phyloP scores from a whole-genome alignment of 1,140 invertebrate species.

The Ericerus pela region DNA sequence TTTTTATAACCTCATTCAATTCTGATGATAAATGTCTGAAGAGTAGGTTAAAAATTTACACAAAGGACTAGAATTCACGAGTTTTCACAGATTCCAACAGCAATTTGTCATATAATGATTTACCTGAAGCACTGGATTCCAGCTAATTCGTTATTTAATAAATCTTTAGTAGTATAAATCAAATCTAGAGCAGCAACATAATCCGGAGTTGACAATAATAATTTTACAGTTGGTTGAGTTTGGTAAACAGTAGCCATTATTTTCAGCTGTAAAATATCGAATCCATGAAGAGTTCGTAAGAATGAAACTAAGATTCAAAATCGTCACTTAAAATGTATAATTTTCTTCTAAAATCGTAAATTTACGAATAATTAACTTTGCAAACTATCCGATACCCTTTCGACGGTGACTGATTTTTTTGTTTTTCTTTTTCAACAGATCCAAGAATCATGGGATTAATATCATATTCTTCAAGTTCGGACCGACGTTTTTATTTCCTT shows the following conservation, averaged over 20 bases:
- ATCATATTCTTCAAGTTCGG: no score
- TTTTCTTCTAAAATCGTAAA: not conserved
- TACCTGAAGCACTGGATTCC: conserved; percentile 81
- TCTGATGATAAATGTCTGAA: conserved; percentile 91
- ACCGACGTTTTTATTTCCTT: no score
- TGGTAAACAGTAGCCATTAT: conserved; percentile 91
- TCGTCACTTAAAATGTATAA: not conserved
- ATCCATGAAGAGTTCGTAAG: not conserved
- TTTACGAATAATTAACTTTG: no score
- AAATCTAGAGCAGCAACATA: conserved; percentile 95
- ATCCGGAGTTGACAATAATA: conserved; percentile 85
- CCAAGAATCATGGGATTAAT: no score
- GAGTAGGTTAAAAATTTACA: conserved; percentile 40
- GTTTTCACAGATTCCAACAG: not conserved
- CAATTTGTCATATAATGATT: conserved; percentile 5
- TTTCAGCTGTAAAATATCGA: conserved; percentile 44
- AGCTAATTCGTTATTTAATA: conserved; percentile 71
- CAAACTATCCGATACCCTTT: no score
- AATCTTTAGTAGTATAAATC: conserved; percentile 91
- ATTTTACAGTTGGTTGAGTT: conserved; percentile 92
- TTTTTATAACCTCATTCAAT: conserved; percentile 86
- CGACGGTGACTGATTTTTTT: no score
- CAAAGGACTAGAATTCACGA: not conserved
- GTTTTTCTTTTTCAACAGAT: no score
- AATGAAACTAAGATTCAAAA: not conserved